Percentiles rank a stretch among this genome's conserved stretches.
Conservation (phyloP, 2,888 invertebrate species). For the Hyposoter didymator region DNA sequence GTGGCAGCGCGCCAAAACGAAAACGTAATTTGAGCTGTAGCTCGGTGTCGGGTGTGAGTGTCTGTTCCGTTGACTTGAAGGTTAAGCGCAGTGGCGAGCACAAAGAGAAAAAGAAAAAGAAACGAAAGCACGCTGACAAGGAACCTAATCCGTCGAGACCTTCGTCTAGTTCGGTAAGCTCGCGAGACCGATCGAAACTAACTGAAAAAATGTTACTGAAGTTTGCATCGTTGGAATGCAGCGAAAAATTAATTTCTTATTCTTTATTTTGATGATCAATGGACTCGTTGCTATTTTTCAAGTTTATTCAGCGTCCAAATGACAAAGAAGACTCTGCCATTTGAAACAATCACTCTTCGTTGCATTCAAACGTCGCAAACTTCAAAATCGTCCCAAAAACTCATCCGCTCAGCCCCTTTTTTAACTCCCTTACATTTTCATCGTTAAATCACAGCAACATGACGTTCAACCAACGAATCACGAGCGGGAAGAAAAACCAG, state of each 20-base stretch:
- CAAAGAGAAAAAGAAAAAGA: conserved; percentile 80
- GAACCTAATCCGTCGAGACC: conserved; percentile 75
- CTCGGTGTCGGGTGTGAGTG: conserved; percentile 80
- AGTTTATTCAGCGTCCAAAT: too few species aligned
- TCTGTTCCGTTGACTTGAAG: conserved; percentile 79
- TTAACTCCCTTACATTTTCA: conserved; percentile 41
- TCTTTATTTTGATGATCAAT: too few species aligned
- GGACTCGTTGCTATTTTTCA: too few species aligned
- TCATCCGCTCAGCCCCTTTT: background rate
- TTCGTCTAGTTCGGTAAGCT: conserved; percentile 79
- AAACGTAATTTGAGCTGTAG: conserved; percentile 79
- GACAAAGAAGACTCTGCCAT: too few species aligned
- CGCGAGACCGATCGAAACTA: background rate
- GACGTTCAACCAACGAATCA: conserved; percentile 88
- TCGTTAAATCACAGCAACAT: conserved; percentile 79
- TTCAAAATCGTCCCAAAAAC: background rate
- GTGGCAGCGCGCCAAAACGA: conserved; percentile 75
- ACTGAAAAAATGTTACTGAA: background rate
- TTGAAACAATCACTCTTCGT: too few species aligned
- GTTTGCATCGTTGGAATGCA: background rate
- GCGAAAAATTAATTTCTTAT: too few species aligned
- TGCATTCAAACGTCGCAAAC: too few species aligned
- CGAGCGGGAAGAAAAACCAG: conserved; percentile 86
- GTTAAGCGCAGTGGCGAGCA: conserved; percentile 76
- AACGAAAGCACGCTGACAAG: conserved; percentile 77